These are phyloP conservation scores for Sepioteuthis lessoniana DNA, from an alignment of 2,888 invertebrate genomes.

Conservation along the genomic window DNA sequence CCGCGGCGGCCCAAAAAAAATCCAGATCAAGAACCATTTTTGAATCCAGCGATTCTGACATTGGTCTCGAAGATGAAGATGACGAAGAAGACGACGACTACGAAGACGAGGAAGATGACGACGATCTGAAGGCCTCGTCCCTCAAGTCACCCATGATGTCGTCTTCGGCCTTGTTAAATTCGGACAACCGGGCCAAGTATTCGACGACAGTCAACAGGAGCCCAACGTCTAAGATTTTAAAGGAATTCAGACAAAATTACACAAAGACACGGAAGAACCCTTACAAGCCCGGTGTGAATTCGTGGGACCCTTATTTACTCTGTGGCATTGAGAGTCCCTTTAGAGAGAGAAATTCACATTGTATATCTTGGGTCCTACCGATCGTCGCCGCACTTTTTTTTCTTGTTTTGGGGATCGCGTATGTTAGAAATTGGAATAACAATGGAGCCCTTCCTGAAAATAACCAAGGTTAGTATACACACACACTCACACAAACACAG, in stretches of 20 bases:
- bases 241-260: constrained; percentile 36
- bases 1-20: constrained; percentile 2
- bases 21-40: constrained; percentile 36
- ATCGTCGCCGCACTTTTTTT: constrained; percentile 63
- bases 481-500: too few species aligned
- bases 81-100: constrained; percentile 45
- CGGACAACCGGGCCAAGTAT: neutral
- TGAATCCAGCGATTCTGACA: constrained; percentile 47
- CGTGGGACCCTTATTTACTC: neutral
- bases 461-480: constrained; percentile 16
- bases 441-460: neutral
- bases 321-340: neutral
- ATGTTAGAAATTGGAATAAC: constrained; percentile 52
- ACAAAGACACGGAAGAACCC: constrained; percentile 24
- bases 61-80: constrained; percentile 47
- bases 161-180: neutral
- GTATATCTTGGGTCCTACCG: constrained; percentile 62
- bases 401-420: constrained; percentile 61
- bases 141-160: neutral
- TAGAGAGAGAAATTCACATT: constrained; percentile 52
- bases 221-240: neutral
- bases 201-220: neutral
- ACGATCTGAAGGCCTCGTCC: neutral
- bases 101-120: neutral
- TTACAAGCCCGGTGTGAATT: neutral